A percentile compares a stretch with the other conserved stretches of the same genome.
Evolutionary conservation across 2,888 invertebrate genomes (phyloP).

Genomic region (Drosophila longiperda): DNA sequence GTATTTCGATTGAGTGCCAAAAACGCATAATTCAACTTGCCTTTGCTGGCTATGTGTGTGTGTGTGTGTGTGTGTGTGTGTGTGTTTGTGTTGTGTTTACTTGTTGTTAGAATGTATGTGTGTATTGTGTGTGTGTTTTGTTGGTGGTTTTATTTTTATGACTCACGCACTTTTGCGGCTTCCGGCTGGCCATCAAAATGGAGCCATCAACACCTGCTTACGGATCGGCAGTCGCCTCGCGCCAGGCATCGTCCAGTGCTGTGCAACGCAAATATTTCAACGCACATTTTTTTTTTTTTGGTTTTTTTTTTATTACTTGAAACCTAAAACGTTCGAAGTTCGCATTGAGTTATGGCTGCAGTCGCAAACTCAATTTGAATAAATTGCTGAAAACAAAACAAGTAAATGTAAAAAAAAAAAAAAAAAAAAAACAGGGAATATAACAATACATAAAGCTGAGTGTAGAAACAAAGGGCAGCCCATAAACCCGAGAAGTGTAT

Average conservation of each 20-base stretch:
- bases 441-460: slow-evolving; percentile 18
- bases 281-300: slow-evolving; percentile 19
- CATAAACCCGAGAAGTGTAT: slow-evolving; percentile 63
- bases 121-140: slow-evolving; percentile 20
- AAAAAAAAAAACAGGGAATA: slow-evolving; percentile 2
- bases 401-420: slow-evolving; percentile 37
- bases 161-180: slow-evolving; percentile 80
- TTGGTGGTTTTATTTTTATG: slow-evolving; percentile 74
- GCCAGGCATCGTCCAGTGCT: slow-evolving; percentile 42
- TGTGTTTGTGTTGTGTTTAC: slow-evolving; percentile 9
- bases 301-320: slow-evolving; percentile 20
- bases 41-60: slow-evolving; percentile 1
- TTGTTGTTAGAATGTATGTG: slow-evolving; percentile 15
- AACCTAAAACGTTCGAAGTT: slow-evolving; percentile 46
- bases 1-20: slow-evolving; percentile 69
- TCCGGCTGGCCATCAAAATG: slow-evolving; percentile 78
- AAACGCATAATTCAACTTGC: slow-evolving; percentile 74
- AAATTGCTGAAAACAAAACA: slow-evolving; percentile 72
- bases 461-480: slow-evolving; percentile 60
- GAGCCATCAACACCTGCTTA: slow-evolving; percentile 78
- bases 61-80: slow-evolving; percentile 6
- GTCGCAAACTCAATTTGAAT: slow-evolving; percentile 80
- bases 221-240: slow-evolving; percentile 19
- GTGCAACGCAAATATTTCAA: slow-evolving; percentile 40
- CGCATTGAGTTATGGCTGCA: slow-evolving; percentile 77